phyloP scores from a whole-genome alignment of 2,797 vertebrate species.

The Acanthopagrus latus region DNA sequence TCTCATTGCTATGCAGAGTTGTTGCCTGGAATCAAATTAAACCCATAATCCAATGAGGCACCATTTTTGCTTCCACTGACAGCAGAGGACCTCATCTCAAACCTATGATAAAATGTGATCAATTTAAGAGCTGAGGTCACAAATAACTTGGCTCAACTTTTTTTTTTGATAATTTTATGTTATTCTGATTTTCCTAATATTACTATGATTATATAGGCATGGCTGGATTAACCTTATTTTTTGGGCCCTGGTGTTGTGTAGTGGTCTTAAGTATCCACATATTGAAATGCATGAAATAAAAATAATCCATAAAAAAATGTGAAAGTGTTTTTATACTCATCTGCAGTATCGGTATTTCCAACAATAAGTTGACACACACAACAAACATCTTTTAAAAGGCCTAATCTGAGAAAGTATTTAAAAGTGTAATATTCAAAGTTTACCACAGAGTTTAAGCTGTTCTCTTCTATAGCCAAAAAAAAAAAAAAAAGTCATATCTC shows the following conservation, averaged over 20 bases:
- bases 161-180: background rate
- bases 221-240: background rate
- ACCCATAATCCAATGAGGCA: constrained; percentile 80
- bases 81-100: constrained; percentile 83
- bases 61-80: constrained; percentile 72
- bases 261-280: too few relatives aligned
- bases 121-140: constrained; percentile 89
- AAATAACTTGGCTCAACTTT: constrained; percentile 85
- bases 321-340: too few relatives aligned
- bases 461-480: too few relatives aligned
- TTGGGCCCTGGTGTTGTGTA: background rate
- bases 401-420: too few relatives aligned
- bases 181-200: background rate
- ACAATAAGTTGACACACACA: too few relatives aligned
- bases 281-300: too few relatives aligned
- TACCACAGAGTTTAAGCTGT: too few relatives aligned
- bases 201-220: background rate
- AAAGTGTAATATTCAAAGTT: too few relatives aligned
- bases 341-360: too few relatives aligned
- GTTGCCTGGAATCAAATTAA: constrained; percentile 79
- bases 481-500: too few relatives aligned
- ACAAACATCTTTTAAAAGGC: too few relatives aligned
- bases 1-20: constrained; percentile 60
- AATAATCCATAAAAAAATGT: too few relatives aligned
- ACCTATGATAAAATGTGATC: constrained; percentile 88